Evolutionary conservation across 1,140 invertebrate genomes (phyloP), one percentile per base, ranked within the genome.

Genomic region (Neodiprion fabricii): DNA sequence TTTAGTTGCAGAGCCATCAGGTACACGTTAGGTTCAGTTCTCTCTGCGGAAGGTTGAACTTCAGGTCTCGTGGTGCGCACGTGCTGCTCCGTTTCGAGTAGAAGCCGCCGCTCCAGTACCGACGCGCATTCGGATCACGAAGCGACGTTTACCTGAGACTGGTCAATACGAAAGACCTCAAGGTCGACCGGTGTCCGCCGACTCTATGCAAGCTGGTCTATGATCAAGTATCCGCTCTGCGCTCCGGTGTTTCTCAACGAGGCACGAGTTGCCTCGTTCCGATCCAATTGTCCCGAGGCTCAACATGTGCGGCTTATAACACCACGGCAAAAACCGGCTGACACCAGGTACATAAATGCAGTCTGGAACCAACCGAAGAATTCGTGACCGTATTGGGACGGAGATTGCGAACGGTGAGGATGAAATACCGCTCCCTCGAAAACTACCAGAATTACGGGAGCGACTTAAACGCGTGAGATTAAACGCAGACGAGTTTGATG

Each of bases 61-160:
- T 40, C 28, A 40, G 28, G 28, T 40, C 28, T 40, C 28, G 28
- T 40, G 28, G 28, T 40, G 28, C 28, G 28, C 28, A 40, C 28
- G 28, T 40, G 28, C 28, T 40, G 28, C 28, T 40, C 28, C 28
- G 28, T 40, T 40, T 40, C 28, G 28, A 40, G 28, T 40, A 40
- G 28, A 5, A 40, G 28, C 5, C 28, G 28, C 1, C 5, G 28
- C 28, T 40, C 28, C 28, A 40, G 28, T 40, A 40, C 5, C 28
- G 28, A 40, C 28, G 28, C 1, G 28, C 53, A 61, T 61, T 61
- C 53, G 53, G 53, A 61, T 61, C 53, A 61, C 53, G 53, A 61
- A 61, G 53, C 53, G n/a, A 61, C 53, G 53, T 61, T 61, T 61
- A 61, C 53, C 53, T 61, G 53, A 17, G 53, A 61, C 11, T 61